Percentiles rank a stretch among this genome's conserved stretches.
phyloP scores from a whole-genome alignment of 1,140 invertebrate genomes.

The Gryon sp. region DNA sequence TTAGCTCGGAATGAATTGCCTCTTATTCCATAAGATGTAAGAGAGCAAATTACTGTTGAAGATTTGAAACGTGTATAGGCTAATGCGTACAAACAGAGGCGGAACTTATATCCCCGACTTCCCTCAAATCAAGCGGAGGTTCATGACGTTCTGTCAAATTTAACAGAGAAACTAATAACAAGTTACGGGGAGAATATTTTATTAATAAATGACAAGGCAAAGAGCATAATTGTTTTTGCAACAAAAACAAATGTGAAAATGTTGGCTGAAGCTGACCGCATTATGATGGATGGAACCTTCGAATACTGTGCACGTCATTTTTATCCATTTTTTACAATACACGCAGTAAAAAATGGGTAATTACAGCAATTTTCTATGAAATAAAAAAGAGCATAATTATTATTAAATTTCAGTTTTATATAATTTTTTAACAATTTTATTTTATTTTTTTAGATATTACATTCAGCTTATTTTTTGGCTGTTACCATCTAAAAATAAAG shows the following conservation, averaged over 20 bases:
- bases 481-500: neutral
- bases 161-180: neutral
- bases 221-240: constrained; percentile 8
- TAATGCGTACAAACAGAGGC: neutral
- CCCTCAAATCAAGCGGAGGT: constrained; percentile 1
- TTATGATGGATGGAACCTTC: constrained; percentile 29
- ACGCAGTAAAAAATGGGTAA: constrained; percentile 8
- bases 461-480: constrained; percentile 9
- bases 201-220: neutral
- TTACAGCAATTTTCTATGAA: too few species aligned
- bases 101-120: neutral
- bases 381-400: too few species aligned
- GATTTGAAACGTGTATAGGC: neutral
- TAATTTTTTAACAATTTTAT: neutral
- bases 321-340: constrained; percentile 29
- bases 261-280: neutral
- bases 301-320: constrained; percentile 12
- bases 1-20: neutral
- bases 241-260: constrained; percentile 9
- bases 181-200: constrained; percentile 8
- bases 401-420: neutral
- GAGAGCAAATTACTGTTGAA: neutral
- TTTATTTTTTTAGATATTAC: neutral
- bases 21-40: neutral
- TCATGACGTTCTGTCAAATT: neutral